Conservation (phyloP, 1,140 invertebrate genomes). For the Zelostemma sp. region DNA sequence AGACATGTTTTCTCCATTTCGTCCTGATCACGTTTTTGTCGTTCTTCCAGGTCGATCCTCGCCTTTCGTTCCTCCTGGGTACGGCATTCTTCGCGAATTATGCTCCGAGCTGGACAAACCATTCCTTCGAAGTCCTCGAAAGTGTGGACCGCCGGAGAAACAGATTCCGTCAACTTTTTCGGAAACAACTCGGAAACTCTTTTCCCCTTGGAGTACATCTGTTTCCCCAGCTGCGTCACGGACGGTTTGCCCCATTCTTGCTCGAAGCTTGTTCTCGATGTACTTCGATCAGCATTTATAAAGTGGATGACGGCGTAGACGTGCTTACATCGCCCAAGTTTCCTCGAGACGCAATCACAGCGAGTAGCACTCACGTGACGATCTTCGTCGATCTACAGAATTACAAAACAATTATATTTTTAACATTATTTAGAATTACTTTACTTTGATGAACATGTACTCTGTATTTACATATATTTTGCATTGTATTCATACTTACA, state of each 20-base stretch:
- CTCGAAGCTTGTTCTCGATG: conserved; percentile 24
- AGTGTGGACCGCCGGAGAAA: no score
- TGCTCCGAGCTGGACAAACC: no score
- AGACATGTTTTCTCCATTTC: no score
- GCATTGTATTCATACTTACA: neutral
- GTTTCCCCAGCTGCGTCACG: conserved; percentile 11
- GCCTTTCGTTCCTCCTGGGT: no score
- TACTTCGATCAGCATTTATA: conserved; percentile 4
- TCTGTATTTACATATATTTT: no score
- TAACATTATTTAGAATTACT: neutral
- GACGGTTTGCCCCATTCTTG: conserved; percentile 27
- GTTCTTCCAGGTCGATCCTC: no score
- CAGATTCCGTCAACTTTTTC: no score
- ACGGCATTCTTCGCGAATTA: no score
- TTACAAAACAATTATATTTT: neutral
- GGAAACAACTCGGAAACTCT: conserved; percentile 15
- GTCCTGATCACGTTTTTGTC: no score
- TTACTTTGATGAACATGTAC: neutral
- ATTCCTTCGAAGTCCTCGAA: no score
- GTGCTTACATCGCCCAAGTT: conserved; percentile 6
- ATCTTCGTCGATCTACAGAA: neutral
- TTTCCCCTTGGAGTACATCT: conserved; percentile 27
- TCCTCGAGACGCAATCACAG: neutral
- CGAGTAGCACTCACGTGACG: neutral
- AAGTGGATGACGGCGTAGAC: conserved; percentile 2